Conservation (phyloP, 2,888 invertebrate species). For the Andrena camellia region DNA sequence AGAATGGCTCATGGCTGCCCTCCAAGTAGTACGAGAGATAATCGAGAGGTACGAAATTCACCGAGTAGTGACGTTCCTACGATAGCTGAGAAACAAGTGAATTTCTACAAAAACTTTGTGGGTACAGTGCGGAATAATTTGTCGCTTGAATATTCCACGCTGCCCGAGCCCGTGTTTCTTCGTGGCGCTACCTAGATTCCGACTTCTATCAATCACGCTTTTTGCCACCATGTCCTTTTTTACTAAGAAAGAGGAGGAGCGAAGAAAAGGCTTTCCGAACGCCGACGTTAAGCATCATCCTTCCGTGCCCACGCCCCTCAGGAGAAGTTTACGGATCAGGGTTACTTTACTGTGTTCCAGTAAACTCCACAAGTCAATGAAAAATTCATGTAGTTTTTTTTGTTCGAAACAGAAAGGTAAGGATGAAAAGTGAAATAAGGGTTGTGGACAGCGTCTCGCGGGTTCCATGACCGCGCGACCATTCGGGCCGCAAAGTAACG, state of each 20-base stretch:
- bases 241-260: not conserved
- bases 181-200: not conserved
- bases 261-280: not conserved
- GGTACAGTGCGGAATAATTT: not conserved
- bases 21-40: not conserved
- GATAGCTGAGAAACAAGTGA: not conserved
- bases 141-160: not conserved
- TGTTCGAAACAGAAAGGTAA: not conserved
- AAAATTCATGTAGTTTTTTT: conserved; percentile 35
- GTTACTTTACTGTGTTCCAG: conserved; percentile 4
- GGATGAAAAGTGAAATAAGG: not conserved
- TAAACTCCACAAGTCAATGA: conserved; percentile 17
- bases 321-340: conserved; percentile 43
- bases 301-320: not conserved
- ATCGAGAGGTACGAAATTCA: not conserved
- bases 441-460: not conserved
- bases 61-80: too few species aligned
- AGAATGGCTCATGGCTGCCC: not conserved
- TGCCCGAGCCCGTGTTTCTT: not conserved
- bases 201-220: conserved; percentile 1
- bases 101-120: not conserved
- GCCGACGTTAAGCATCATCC: conserved; percentile 49
- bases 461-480: not conserved
- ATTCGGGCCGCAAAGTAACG: conserved; percentile 66
- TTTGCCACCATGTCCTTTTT: not conserved